Percentiles rank a stretch among this genome's conserved stretches.
Conservation (phyloP, 2,888 invertebrate species). For the Ichneumon xanthorius region DNA sequence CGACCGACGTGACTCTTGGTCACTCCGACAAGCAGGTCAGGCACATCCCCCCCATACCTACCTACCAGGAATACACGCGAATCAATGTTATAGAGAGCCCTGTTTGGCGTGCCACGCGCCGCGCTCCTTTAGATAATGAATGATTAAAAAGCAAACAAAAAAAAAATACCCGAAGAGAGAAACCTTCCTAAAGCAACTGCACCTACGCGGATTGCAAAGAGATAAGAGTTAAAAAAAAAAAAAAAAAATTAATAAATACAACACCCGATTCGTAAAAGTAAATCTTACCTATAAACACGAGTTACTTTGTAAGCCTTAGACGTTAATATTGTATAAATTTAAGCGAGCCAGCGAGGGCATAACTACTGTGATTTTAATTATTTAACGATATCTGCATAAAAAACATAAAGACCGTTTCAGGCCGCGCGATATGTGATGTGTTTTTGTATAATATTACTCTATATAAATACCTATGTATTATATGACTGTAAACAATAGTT, state of each 20-base stretch:
- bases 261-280: conserved; percentile 47
- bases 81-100: conserved; percentile 33
- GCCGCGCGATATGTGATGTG: conserved; percentile 84
- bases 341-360: conserved; percentile 84
- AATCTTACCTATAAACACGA: conserved; percentile 78
- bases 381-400: conserved; percentile 83
- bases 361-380: conserved; percentile 85
- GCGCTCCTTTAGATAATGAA: conserved; percentile 61
- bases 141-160: conserved; percentile 36
- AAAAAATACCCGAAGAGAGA: conserved; percentile 37
- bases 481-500: conserved; percentile 83
- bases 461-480: conserved; percentile 85
- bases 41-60: conserved; percentile 71
- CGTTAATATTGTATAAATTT: conserved; percentile 83
- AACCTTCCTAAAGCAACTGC: conserved; percentile 62
- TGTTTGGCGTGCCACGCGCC: conserved; percentile 53
- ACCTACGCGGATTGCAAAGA: conserved; percentile 36
- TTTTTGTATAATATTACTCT: conserved; percentile 85
- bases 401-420: conserved; percentile 79
- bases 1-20: conserved; percentile 84
- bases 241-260: conserved; percentile 10
- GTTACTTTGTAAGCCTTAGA: conserved; percentile 83
- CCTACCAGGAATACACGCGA: conserved; percentile 42
- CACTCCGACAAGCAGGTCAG: conserved; percentile 84
- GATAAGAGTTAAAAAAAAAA: conserved; percentile 12